Evolutionary conservation across 2,888 invertebrate species (phyloP).

Genomic region (Platycnemis pennipes): DNA sequence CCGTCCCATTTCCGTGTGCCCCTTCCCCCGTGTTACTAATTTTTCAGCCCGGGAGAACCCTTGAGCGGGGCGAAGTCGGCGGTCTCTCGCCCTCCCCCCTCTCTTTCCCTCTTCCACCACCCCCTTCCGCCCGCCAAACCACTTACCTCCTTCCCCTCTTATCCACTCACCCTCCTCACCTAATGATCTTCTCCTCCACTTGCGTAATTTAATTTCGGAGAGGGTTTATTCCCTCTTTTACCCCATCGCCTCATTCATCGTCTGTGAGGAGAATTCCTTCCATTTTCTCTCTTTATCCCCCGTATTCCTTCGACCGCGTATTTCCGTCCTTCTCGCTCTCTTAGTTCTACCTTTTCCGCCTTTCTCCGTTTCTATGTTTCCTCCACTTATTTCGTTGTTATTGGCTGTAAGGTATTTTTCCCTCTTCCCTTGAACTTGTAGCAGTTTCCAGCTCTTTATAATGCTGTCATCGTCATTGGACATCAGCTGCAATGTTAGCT

Average conservation of each 20-base stretch:
- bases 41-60: background rate
- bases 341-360: background rate
- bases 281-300: background rate
- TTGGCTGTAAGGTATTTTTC: too few relatives aligned
- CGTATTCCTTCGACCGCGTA: background rate
- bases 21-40: background rate
- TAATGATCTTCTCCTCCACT: constrained; percentile 62
- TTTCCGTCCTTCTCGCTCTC: background rate
- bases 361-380: background rate
- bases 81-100: background rate
- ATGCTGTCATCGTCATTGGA: too few relatives aligned
- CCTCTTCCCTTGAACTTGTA: too few relatives aligned
- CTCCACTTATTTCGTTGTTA: background rate
- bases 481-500: too few relatives aligned
- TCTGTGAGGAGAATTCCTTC: background rate
- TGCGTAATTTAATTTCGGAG: constrained; percentile 61
- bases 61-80: background rate
- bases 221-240: background rate
- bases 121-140: background rate
- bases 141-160: background rate
- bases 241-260: background rate
- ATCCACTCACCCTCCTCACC: constrained; percentile 33
- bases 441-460: too few relatives aligned
- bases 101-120: background rate
- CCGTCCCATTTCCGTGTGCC: background rate